These are phyloP conservation scores for Diorhabda carinulata DNA, from an alignment of 1,140 invertebrate species.

Conservation along the genomic window DNA sequence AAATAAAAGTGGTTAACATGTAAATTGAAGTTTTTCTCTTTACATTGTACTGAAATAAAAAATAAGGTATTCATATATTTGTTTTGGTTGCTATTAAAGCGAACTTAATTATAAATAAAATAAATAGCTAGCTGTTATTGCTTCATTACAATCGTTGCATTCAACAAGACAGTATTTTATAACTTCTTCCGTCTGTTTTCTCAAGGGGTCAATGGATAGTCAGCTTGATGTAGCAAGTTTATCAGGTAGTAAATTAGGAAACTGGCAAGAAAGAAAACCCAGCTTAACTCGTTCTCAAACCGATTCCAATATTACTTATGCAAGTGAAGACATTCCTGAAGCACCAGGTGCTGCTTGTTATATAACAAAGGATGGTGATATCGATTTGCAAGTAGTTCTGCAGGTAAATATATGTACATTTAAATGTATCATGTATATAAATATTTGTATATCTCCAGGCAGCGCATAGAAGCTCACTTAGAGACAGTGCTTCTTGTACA, in stretches of 20 bases:
- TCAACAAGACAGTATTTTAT: conserved; percentile 4
- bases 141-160: background rate
- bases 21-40: too few relatives aligned
- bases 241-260: conserved; percentile 54
- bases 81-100: too few relatives aligned
- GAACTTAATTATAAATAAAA: background rate
- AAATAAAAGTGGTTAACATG: too few relatives aligned
- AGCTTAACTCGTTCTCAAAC: conserved; percentile 84
- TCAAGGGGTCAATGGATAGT: conserved; percentile 72
- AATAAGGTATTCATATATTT: too few relatives aligned
- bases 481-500: conserved; percentile 72
- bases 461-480: conserved; percentile 77
- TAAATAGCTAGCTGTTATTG: background rate
- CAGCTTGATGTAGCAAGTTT: conserved; percentile 72
- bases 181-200: background rate
- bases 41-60: too few relatives aligned
- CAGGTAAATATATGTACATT: conserved; percentile 57
- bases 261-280: conserved; percentile 61
- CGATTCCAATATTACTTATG: conserved; percentile 90
- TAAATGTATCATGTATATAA: background rate
- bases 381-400: conserved; percentile 86
- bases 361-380: conserved; percentile 91
- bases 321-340: conserved; percentile 72
- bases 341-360: conserved; percentile 87
- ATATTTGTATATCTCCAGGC: conserved; percentile 54